Conservation (phyloP, 2,888 invertebrate species). For the Theretra japonica region DNA sequence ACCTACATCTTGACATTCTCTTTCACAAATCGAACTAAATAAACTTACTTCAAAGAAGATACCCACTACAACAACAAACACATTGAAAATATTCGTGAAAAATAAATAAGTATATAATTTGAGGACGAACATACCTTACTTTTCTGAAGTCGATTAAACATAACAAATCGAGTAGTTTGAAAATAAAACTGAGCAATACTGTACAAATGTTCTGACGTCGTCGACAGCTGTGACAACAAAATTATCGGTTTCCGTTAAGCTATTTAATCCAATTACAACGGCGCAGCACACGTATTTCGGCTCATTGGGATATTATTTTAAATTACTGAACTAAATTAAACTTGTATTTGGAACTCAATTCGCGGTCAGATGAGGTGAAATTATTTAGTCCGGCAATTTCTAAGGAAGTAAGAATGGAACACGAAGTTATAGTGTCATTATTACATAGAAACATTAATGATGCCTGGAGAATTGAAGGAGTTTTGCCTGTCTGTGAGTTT, state of each 20-base stretch:
- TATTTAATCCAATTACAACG: conserved; percentile 29
- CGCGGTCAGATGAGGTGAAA: background rate
- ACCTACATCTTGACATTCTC: too few species aligned
- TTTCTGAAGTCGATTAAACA: background rate
- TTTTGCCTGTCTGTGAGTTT: too few species aligned
- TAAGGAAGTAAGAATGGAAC: background rate
- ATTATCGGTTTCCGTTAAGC: conserved; percentile 31
- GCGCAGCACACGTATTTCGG: conserved; percentile 8
- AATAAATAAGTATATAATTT: too few species aligned
- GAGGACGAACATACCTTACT: too few species aligned
- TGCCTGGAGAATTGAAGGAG: too few species aligned
- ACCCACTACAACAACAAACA: too few species aligned
- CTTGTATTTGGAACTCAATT: background rate
- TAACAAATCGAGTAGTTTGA: background rate
- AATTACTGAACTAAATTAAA: conserved; percentile 24
- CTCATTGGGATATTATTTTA: conserved; percentile 18
- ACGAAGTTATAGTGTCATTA: too few species aligned
- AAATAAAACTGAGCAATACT: conserved; percentile 10
- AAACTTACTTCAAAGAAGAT: too few species aligned
- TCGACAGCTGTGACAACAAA: conserved; percentile 23
- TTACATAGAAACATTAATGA: too few species aligned
- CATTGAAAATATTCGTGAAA: too few species aligned
- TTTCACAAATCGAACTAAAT: too few species aligned
- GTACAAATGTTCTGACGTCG: background rate
- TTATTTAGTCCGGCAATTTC: background rate